Evolutionary conservation across 2,113 vertebrate genomes (phyloP).

Genomic region (Probosciger aterrimus): DNA sequence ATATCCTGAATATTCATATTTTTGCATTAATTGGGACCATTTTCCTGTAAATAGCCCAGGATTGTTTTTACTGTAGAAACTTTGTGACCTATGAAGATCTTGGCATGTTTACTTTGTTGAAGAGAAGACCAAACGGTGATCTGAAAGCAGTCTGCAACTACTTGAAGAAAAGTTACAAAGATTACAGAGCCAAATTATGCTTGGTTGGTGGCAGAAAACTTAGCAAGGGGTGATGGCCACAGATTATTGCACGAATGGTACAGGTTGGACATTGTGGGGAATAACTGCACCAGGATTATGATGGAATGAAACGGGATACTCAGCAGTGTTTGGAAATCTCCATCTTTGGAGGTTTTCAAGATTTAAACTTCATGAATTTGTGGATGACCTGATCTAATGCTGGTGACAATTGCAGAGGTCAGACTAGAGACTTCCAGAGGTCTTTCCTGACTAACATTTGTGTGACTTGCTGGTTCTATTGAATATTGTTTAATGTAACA

Average conservation of each 20-base stretch:
- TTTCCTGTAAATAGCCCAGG: not conserved
- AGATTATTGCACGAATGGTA: not conserved
- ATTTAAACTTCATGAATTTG: not conserved
- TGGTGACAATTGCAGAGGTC: not conserved
- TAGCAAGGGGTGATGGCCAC: not conserved
- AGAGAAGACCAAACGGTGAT: not conserved
- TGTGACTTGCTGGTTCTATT: not conserved
- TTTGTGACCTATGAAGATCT: not conserved
- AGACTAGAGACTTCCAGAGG: not conserved
- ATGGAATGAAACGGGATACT: not conserved
- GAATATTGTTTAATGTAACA: not conserved
- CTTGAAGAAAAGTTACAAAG: not conserved
- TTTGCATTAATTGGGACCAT: not conserved
- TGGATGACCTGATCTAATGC: not conserved
- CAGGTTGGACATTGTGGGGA: not conserved
- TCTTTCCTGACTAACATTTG: not conserved
- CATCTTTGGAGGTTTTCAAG: not conserved
- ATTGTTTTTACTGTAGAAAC: not conserved
- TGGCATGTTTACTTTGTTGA: not conserved
- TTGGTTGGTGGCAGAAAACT: not conserved
- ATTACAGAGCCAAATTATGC: not conserved
- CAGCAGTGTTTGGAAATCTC: not conserved
- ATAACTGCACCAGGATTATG: not conserved
- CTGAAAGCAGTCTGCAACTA: not conserved
- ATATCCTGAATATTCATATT: not conserved